phyloP scores from a whole-genome alignment of 92 coral and sea anemone genomes.

The Phenganax stokvisi region DNA sequence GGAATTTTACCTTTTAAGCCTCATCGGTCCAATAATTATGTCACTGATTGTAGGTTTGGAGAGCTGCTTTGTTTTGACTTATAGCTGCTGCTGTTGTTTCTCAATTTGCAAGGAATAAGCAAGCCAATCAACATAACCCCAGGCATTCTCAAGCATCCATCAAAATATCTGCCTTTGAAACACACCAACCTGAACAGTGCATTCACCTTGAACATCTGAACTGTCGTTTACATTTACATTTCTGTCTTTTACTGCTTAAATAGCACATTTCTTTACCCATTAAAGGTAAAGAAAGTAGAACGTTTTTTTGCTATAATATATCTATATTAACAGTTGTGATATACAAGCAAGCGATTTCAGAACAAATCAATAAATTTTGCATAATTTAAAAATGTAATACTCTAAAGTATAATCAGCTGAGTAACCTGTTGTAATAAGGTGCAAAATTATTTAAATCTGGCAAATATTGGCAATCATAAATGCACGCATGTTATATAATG shows the following conservation, averaged over 20 bases:
- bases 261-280: too few species aligned
- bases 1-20: too few species aligned
- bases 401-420: too few species aligned
- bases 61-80: constrained; percentile 35
- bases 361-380: too few species aligned
- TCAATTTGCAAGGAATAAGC: constrained; percentile 14
- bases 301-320: too few species aligned
- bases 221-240: constrained; percentile 42
- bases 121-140: constrained; percentile 44
- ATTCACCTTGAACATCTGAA: constrained; percentile 47
- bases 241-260: constrained; percentile 36
- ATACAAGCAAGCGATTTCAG: neutral
- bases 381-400: too few species aligned
- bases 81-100: constrained; percentile 30
- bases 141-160: constrained; percentile 52
- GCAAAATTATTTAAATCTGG: neutral
- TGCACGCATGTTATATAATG: neutral
- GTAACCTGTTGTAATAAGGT: neutral
- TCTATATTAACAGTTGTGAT: neutral
- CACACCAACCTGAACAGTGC: constrained; percentile 47
- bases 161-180: constrained; percentile 47
- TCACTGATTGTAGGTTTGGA: neutral
- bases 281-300: too few species aligned
- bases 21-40: too few species aligned
- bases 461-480: neutral